These are phyloP conservation scores for Limosa lapponica DNA, from an alignment of 2,797 vertebrate species.

Conservation along the genomic window DNA sequence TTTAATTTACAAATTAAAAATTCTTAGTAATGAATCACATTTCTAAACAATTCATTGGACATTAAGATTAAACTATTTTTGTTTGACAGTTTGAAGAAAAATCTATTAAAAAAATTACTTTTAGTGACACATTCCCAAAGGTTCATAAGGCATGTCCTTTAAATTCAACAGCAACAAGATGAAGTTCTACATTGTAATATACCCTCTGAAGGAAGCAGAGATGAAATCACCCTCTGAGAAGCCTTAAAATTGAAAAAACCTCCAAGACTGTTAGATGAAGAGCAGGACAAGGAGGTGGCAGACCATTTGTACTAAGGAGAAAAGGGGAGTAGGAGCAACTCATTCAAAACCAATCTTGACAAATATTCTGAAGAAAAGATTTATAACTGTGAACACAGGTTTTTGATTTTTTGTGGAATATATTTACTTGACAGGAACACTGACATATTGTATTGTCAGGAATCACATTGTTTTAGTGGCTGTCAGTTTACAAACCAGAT, in stretches of 20 bases:
- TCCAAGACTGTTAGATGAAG: neutral
- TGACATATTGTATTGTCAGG: neutral
- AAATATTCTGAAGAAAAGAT: neutral
- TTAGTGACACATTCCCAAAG: neutral
- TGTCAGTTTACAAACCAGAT: neutral
- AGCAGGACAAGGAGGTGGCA: neutral
- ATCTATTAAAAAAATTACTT: neutral
- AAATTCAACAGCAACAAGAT: neutral
- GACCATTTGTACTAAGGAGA: neutral
- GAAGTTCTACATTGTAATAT: neutral
- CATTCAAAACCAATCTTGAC: neutral
- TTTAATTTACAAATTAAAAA: neutral
- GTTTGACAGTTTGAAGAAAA: neutral
- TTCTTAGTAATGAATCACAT: neutral
- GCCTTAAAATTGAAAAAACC: neutral
- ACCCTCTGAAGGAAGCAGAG: neutral
- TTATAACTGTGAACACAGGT: neutral
- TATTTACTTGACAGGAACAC: neutral
- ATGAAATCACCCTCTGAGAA: neutral
- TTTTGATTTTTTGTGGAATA: neutral
- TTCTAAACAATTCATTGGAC: neutral
- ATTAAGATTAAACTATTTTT: neutral
- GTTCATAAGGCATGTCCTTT: neutral
- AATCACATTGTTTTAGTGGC: neutral
- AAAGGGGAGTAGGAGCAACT: neutral